phyloP scores from a whole-genome alignment of 1,140 invertebrate genomes.

The Drosophila orena region DNA sequence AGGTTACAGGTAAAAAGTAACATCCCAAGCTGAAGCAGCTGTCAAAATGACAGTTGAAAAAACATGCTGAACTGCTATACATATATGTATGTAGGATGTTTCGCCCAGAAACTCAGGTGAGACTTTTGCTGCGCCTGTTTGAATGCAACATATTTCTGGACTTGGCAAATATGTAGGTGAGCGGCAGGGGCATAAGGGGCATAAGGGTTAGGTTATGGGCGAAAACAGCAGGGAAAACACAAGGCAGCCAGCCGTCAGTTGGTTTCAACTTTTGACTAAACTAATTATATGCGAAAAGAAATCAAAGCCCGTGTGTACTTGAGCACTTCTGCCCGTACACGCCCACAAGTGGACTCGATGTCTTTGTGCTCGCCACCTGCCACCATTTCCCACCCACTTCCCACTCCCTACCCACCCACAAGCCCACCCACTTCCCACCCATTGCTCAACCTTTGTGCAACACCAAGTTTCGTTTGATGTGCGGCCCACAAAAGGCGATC shows the following conservation, averaged over 20 bases:
- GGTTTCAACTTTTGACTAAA: constrained; percentile 66
- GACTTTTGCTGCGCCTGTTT: constrained; percentile 55
- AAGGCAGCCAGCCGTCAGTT: constrained; percentile 39
- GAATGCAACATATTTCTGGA: constrained; percentile 58
- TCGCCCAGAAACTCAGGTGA: constrained; percentile 24
- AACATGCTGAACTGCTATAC: constrained; percentile 30
- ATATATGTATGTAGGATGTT: neutral
- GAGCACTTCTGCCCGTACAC: constrained; percentile 66
- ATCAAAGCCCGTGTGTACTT: constrained; percentile 55
- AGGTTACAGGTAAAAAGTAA: constrained; percentile 13
- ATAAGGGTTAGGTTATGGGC: neutral
- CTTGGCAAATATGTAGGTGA: constrained; percentile 19
- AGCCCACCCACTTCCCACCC: neutral
- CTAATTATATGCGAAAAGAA: constrained; percentile 71
- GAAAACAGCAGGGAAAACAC: constrained; percentile 2
- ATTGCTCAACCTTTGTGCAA: neutral
- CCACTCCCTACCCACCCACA: neutral
- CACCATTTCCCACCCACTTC: neutral
- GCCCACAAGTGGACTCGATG: constrained; percentile 55
- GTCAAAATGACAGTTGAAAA: constrained; percentile 79
- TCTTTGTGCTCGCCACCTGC: constrained; percentile 18
- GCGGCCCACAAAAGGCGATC: constrained; percentile 52
- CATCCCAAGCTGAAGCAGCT: constrained; percentile 55
- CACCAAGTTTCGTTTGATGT: constrained; percentile 57
- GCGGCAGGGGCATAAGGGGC: neutral